Percentiles rank a stretch among this genome's conserved stretches.
These are phyloP conservation scores for Elephantulus edwardii DNA, from an alignment of 2,113 vertebrate genomes.

Conservation along the genomic window DNA sequence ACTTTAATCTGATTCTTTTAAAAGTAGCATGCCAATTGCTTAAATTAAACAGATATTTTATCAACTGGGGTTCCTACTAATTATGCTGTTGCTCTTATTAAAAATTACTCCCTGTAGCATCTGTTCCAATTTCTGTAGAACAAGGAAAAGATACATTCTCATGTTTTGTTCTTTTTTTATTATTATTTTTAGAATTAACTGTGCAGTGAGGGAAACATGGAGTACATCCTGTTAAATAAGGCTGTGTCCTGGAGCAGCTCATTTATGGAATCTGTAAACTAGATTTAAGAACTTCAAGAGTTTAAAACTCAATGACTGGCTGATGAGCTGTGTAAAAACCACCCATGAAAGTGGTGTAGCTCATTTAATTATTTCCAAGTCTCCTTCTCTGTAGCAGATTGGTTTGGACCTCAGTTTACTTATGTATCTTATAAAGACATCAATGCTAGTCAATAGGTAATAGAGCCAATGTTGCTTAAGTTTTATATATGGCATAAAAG, in stretches of 20 bases:
- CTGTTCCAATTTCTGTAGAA: conserved; percentile 37
- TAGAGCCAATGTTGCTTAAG: background rate
- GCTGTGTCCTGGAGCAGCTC: conserved; percentile 5
- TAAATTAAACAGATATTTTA: conserved; percentile 74
- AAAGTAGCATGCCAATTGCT: conserved; percentile 57
- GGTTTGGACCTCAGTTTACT: background rate
- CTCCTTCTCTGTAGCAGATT: background rate
- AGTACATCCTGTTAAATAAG: background rate
- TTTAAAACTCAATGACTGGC: conserved; percentile 34
- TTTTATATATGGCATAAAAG: background rate
- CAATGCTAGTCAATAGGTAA: background rate
- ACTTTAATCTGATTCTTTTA: conserved; percentile 68
- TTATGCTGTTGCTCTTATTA: conserved; percentile 52
- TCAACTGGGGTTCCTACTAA: conserved; percentile 64
- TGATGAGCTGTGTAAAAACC: background rate
- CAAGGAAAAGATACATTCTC: conserved; percentile 18
- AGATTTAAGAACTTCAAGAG: background rate
- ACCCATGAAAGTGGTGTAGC: background rate
- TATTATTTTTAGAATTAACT: conserved; percentile 62
- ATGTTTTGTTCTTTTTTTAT: too few relatives aligned
- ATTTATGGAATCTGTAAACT: conserved; percentile 28
- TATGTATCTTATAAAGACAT: background rate
- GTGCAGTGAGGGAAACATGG: background rate
- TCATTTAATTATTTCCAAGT: conserved; percentile 16
- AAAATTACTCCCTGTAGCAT: conserved; percentile 46